These are phyloP conservation scores for Apodemus sylvaticus DNA, from an alignment of 2,113 vertebrate species.

Conservation along the genomic window DNA sequence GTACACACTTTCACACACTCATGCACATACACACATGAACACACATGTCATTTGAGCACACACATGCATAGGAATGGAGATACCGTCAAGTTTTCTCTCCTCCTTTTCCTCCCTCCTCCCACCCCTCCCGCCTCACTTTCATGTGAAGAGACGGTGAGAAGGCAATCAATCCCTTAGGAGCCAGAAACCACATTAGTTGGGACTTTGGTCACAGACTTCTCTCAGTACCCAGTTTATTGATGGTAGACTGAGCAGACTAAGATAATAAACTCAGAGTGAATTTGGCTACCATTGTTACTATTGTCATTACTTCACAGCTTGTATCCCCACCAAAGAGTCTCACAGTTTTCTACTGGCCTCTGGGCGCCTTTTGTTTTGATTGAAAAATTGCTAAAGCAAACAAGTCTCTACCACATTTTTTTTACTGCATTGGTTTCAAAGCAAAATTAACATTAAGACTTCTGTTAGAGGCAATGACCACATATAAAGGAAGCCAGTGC, in stretches of 20 bases:
- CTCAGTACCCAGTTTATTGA: neutral
- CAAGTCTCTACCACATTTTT: neutral
- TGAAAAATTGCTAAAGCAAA: conserved; percentile 42
- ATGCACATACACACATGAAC: neutral
- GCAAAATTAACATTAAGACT: conserved; percentile 19
- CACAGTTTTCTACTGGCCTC: neutral
- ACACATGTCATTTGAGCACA: neutral
- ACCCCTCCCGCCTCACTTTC: neutral
- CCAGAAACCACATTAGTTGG: neutral
- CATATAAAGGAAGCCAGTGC: neutral
- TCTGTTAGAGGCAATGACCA: conserved; percentile 30
- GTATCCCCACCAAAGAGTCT: neutral
- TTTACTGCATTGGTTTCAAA: conserved; percentile 45
- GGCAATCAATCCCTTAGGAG: neutral
- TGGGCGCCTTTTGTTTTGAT: conserved; percentile 21
- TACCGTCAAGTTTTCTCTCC: neutral
- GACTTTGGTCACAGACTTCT: neutral
- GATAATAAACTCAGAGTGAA: neutral
- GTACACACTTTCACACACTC: no score
- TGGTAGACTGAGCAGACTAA: neutral
- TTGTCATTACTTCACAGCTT: neutral
- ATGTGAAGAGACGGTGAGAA: neutral
- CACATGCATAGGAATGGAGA: neutral
- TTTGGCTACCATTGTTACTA: neutral
- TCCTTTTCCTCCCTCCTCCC: no score